These are phyloP conservation scores for Spermophilus dauricus DNA, from an alignment of 2,113 vertebrate genomes.

Conservation along the genomic window DNA sequence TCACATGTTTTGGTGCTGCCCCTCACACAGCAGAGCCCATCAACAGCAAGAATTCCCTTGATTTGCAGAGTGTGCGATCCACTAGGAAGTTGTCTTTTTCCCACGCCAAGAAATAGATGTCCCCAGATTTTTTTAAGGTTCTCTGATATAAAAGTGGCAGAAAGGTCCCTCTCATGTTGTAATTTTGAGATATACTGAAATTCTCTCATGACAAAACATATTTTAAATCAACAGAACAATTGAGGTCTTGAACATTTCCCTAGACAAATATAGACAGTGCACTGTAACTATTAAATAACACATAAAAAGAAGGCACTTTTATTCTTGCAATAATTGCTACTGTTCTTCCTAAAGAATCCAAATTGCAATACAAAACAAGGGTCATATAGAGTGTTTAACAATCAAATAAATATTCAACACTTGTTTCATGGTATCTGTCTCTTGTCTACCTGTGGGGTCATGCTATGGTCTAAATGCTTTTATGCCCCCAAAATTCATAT, in stretches of 20 bases:
- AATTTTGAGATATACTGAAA: background rate
- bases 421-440: background rate
- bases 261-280: background rate
- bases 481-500: background rate
- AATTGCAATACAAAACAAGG: slow-evolving; percentile 49
- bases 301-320: background rate
- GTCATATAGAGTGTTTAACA: background rate
- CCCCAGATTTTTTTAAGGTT: background rate
- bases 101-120: background rate
- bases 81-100: background rate
- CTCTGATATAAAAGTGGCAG: background rate
- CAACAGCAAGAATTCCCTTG: background rate
- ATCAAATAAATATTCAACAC: background rate
- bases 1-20: too few species aligned
- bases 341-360: slow-evolving; percentile 22
- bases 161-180: background rate
- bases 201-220: background rate
- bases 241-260: background rate
- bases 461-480: background rate
- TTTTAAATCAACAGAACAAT: background rate
- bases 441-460: background rate
- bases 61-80: background rate
- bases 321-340: background rate
- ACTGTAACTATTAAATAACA: background rate
- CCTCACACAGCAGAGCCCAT: background rate